Base-by-base conservation (phyloP, 2,888 invertebrate species). In the Rhogogaster chlorosoma region DNA sequence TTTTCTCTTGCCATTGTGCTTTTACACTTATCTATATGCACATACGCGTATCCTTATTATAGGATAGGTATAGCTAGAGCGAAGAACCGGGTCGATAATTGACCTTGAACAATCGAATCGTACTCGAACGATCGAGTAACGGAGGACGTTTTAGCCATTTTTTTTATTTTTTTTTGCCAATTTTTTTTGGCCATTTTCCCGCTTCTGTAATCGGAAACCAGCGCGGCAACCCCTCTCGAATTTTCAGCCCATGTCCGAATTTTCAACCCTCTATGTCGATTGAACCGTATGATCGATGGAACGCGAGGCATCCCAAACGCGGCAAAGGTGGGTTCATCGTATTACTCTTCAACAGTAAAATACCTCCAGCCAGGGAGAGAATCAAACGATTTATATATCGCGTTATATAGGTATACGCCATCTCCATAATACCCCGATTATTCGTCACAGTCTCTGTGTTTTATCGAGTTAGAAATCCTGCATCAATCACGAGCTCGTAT, bases 201-300 rank as follows among this genome's bases (percentile, higher is more conserved):
- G 38, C 49, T 7, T 18, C 75, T 32, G 73, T 73, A 73, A 73
- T 73, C 73, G 42, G 42, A 73, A 73, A 42, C 73, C 73, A 26
- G 38, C n/a, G 22, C 10, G 22, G 38, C 12, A 80, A 61, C 61
- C 38, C 57, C 80, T 42, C 80, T 29, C 1, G 29, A 77, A 77
- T 53, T 53, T 77, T 77, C n/a, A 53, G 12, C 77, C 53, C 53
- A 32, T 53, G 77, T 49, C 77, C 53, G 53, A 61, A 61, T 61
- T 80, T 80, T 38, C 36, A 15, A 38, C 61, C 64, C 80, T 38
- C 38, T 49, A 22, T n/a, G 61, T 61, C 80, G 80, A 80, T 80
- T 61, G 61, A 57, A 38, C 61, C 61, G 80, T 61, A 36, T 80
- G 80, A 80, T 80, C 83, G 83, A 83, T 83, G 67, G 83, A 70